phyloP scores from a whole-genome alignment of 2,888 invertebrate genomes.

The Eupeodes latifasciatus region DNA sequence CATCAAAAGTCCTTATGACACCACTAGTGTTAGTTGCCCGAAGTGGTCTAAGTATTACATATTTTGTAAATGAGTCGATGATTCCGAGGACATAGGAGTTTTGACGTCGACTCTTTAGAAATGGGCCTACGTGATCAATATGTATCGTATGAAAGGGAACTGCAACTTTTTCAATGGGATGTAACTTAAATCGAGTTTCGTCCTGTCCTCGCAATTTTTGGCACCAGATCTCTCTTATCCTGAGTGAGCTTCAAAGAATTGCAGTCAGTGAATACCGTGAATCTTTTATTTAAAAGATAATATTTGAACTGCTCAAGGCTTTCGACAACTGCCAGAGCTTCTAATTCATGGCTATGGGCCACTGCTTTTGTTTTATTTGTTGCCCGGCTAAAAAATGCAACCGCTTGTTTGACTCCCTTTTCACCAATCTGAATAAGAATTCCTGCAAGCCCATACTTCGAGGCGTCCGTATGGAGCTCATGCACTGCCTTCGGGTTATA shows the following conservation, averaged over 20 bases:
- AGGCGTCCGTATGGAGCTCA: conserved; percentile 25
- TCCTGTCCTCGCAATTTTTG: conserved; percentile 14
- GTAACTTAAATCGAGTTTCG: too few species aligned
- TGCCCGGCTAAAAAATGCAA: background rate
- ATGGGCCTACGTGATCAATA: conserved; percentile 45
- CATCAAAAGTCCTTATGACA: conserved; percentile 26
- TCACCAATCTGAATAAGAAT: conserved; percentile 17
- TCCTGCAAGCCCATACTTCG: conserved; percentile 17
- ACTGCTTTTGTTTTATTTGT: background rate
- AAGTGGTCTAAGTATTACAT: conserved; percentile 24
- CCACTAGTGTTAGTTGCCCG: conserved; percentile 8
- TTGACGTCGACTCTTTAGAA: conserved; percentile 25
- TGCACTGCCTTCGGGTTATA: background rate
- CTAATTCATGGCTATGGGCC: background rate
- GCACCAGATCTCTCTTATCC: background rate
- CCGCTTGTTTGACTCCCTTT: background rate
- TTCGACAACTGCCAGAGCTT: background rate
- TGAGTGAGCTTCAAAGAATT: background rate
- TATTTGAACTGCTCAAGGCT: background rate
- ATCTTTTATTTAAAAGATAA: conserved; percentile 7
- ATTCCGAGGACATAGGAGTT: conserved; percentile 30
- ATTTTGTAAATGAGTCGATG: conserved; percentile 46
- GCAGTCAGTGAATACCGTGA: conserved; percentile 1
- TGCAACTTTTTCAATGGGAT: conserved; percentile 26
- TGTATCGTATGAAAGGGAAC: conserved; percentile 43